Conservation (phyloP, 2,797 vertebrate species). For the Takifugu ocellatus region DNA sequence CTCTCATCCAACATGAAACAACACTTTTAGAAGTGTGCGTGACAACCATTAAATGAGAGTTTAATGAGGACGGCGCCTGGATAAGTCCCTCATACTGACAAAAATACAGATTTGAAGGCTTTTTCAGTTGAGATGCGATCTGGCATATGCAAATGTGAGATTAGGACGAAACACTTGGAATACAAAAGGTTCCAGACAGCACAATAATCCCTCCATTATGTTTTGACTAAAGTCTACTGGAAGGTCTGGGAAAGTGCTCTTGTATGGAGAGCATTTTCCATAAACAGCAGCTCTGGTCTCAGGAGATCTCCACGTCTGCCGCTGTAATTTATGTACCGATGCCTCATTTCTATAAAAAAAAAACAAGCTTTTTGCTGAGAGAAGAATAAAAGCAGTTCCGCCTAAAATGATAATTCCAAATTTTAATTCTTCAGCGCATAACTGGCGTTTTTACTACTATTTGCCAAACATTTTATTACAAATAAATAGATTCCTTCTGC, state of each 20-base stretch:
- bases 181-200: conserved; percentile 5
- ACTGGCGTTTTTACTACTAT: no score
- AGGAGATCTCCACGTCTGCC: background rate
- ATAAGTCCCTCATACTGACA: no score
- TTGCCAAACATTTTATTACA: conserved; percentile 12
- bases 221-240: conserved; percentile 1
- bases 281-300: conserved; percentile 29
- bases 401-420: no score
- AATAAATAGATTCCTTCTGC: background rate
- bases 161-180: background rate
- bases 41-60: conserved; percentile 15
- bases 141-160: conserved; percentile 11
- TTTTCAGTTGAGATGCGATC: background rate
- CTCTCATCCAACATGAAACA: conserved; percentile 31
- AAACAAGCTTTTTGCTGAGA: background rate
- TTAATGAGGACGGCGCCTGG: no score
- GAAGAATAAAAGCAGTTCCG: background rate
- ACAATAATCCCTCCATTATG: conserved; percentile 2
- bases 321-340: background rate
- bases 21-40: conserved; percentile 8
- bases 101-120: background rate
- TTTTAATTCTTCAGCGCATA: no score
- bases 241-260: conserved; percentile 8
- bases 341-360: background rate
- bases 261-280: conserved; percentile 28